Base-by-base conservation (phyloP, 1,140 invertebrate species). In the Tachypleus tridentatus region DNA sequence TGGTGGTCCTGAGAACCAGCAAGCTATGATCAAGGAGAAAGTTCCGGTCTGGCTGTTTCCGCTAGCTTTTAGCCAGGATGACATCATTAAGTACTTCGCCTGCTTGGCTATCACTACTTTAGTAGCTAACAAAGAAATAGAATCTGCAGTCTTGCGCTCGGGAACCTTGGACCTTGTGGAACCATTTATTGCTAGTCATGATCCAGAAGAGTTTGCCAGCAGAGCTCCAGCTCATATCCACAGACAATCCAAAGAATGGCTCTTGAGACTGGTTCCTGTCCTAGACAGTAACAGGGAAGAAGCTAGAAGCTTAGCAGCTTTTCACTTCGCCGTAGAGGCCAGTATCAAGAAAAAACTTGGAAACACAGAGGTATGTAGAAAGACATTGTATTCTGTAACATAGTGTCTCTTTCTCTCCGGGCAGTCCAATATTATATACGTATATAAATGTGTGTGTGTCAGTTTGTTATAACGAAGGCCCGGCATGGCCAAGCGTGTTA, bases 271-370 rank as follows among this genome's bases (percentile, higher is more conserved):
- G 53, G 91, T 98, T 2, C 94, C 95, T 0, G 90, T 99, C n/a
- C 77, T 99, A 4, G 92, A 87, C 71, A 97, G 94, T n/a, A 93
- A 97, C 75, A 80, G 95, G 62, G 91, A 96, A 74, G 96, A 98
- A 77, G 95, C 97, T 0, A 83, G 94, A 69, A 97, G 96, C 74
- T 77, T 99, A 61, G 96, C 97, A 0, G 94, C 96, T 49, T 99
- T 99, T 77, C 97, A 99, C 76, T 99, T 99, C 76, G 97, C 94
- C 73, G 97, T 99, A 93, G 97, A 99, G 77, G 96, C 97, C 3
- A 91, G 90, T 8, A 98, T 99, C 53, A 98, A 98, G 74, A 89
- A 95, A 72, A 87, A 93, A 70, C 96, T 98, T 77, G 91, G 92
- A 9, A 94, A 96, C 67, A 89, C 93, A 0, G 87, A 92, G 65